phyloP scores from a whole-genome alignment of 23 tunicate species.

The Ciona savignyi region DNA sequence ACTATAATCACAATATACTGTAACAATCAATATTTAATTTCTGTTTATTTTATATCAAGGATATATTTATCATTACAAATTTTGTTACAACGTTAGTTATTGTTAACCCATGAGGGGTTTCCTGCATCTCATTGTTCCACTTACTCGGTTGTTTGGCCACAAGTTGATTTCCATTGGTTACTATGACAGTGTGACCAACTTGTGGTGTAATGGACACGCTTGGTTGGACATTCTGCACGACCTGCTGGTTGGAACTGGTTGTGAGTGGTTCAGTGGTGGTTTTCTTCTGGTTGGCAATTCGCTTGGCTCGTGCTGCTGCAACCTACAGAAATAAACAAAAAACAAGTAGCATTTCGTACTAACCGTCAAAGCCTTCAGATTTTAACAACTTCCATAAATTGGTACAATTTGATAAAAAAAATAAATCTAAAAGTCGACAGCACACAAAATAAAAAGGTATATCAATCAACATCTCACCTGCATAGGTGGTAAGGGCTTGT shows the following conservation, averaged over 20 bases:
- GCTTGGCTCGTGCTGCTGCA: constrained; percentile 50
- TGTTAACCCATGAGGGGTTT: too few species aligned
- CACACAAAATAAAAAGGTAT: too few species aligned
- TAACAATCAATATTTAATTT: too few species aligned
- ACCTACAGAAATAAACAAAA: constrained; percentile 22
- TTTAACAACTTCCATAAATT: too few species aligned
- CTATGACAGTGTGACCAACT: constrained; percentile 25
- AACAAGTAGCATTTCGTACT: not conserved
- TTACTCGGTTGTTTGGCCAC: constrained; percentile 22
- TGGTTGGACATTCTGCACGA: not conserved
- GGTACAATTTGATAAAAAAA: too few species aligned
- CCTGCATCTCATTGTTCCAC: too few species aligned
- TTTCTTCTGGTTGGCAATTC: constrained; percentile 59
- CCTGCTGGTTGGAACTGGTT: constrained; percentile 1
- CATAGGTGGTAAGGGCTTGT: constrained; percentile 74
- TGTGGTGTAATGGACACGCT: constrained; percentile 20
- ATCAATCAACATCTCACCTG: too few species aligned
- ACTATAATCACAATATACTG: too few species aligned
- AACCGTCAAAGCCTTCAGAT: not conserved
- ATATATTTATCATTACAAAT: too few species aligned
- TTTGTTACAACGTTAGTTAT: too few species aligned
- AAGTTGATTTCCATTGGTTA: constrained; percentile 29
- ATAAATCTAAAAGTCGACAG: too few species aligned
- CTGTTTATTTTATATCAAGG: too few species aligned
- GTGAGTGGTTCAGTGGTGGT: constrained; percentile 12